Evolutionary conservation across 2,113 vertebrate species (phyloP), one percentile per base, ranked within the genome.

Genomic region (Ictidomys tridecemlineatus): DNA sequence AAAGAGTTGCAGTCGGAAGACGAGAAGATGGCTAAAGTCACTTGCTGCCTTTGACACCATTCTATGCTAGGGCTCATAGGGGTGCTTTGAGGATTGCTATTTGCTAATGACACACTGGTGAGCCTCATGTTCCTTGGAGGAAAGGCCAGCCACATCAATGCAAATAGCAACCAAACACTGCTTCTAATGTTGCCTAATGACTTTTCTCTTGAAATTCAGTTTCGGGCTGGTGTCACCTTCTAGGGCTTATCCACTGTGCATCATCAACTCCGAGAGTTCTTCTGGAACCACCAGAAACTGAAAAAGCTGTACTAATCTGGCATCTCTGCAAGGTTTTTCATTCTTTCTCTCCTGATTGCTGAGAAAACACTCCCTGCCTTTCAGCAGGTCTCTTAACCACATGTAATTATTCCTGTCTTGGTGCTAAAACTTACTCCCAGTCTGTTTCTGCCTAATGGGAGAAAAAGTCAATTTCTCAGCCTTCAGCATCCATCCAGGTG

Each of bases 161-260:
- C 91, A 94, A 96, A 96, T 69, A 96, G 79, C 89, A 97, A 77
- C 91, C 87, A 85, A 93, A 86, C 78, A 72, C 3, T 24, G 63
- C 89, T 92, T 18, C 65, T 73, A 65, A 73, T 30, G 4, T 26
- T 61, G 58, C 32, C 89, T 73, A 37, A 65, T 73, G 92, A 67
- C 95, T 84, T 58, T 85, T 73, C 78, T 95, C 97, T 87, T 65
- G 37, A 65, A 61, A 51, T 42, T 65, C 85, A 69, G 32, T 16
- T 51, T 85, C n/a, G 58, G 30, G 48, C 34, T 56, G 48, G 0
- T 0, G 67, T 67, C n/a, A 11, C 5, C 70, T 70, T 32, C 61
- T 1, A 1, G 0, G 9, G 34, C 67, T 0, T 0, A 0, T 0
- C 61, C 12, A 67, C 45, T 12, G 0, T 0, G 34, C 37, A 67